Evolutionary conservation across 2,888 invertebrate genomes (phyloP), one percentile per base, ranked within the genome.

Genomic region (Aleiodes testaceus): DNA sequence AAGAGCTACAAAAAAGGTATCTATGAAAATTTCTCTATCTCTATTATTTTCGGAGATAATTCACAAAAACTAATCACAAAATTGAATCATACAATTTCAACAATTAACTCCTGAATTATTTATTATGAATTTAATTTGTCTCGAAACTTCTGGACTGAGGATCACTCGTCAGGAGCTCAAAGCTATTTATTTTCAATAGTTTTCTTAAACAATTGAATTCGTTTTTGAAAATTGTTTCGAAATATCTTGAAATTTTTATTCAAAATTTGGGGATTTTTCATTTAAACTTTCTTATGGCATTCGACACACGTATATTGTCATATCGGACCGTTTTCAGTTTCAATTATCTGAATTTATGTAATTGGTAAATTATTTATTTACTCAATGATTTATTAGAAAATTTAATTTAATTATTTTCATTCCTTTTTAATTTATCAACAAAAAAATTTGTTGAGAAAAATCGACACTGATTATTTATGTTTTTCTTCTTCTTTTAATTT

Each of bases 241-340:
- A 20, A 50, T 22, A 36, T 49, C 16, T 55, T 16, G 22, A 22
- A 2, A 52, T 26, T 47, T 55, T 53, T 64, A 61, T 72, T 55
- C 36, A 6, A 36, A 7, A 36, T 36, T 36, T 3, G 36, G 36
- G 36, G 9, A 36, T 36, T 36, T 36, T 36, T 36, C 36, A 36
- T 36, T 36, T 36, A 36, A 36, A 52, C 65, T 63, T 65, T 73
- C 26, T 76, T 79, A 78, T 78, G 79, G 76, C 82, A 75, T 76
- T 72, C 72, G 75, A 72, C 74, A 75, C 78, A 72, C 79, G 72
- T 78, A 71, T 84, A 84, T 84, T 85, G 84, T 84, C 82, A 82
- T 77, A 72, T 82, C 79, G 80, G 80, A 84, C 81, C 70, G 66
- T 74, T 72, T 69, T 69, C 44, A 73, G 70, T 74, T 70, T 70